These are phyloP conservation scores for Gila robusta DNA, from an alignment of 2,797 vertebrate genomes.

Conservation along the genomic window DNA sequence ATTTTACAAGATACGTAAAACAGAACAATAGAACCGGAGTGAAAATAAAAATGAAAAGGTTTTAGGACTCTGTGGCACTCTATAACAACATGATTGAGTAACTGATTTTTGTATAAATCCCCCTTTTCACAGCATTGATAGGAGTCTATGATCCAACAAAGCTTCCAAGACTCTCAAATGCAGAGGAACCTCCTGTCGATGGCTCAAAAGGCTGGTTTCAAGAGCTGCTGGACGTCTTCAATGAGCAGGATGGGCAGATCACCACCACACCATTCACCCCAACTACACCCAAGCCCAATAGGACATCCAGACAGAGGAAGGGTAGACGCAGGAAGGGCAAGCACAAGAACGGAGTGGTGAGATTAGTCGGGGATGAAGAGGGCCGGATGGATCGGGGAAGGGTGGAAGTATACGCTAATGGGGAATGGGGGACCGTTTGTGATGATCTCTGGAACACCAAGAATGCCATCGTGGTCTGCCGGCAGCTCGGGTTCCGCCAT, in stretches of 20 bases:
- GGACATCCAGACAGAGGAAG: constrained; percentile 67
- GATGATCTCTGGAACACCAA: constrained; percentile 87
- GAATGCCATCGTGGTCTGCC: constrained; percentile 87
- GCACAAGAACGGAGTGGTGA: constrained; percentile 77
- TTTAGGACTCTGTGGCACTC: background rate
- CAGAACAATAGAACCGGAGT: too few species aligned
- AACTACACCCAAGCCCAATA: constrained; percentile 61
- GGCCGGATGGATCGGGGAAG: constrained; percentile 77
- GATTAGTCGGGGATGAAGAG: constrained; percentile 77
- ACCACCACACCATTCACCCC: constrained; percentile 55
- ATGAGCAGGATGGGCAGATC: constrained; percentile 42
- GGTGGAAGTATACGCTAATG: constrained; percentile 84
- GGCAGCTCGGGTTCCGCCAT: constrained; percentile 86
- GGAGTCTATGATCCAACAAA: constrained; percentile 66
- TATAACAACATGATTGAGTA: background rate
- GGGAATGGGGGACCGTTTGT: constrained; percentile 92
- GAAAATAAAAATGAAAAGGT: too few species aligned
- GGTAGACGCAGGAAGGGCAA: constrained; percentile 74
- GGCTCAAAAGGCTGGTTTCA: constrained; percentile 73
- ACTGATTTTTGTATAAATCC: background rate
- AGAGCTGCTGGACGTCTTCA: constrained; percentile 66
- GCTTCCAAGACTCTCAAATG: constrained; percentile 57
- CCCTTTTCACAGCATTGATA: constrained; percentile 77
- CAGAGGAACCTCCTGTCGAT: constrained; percentile 41
- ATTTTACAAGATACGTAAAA: background rate